Evolutionary conservation across 2,113 vertebrate species (phyloP).

Genomic region (Monopterus albus): DNA sequence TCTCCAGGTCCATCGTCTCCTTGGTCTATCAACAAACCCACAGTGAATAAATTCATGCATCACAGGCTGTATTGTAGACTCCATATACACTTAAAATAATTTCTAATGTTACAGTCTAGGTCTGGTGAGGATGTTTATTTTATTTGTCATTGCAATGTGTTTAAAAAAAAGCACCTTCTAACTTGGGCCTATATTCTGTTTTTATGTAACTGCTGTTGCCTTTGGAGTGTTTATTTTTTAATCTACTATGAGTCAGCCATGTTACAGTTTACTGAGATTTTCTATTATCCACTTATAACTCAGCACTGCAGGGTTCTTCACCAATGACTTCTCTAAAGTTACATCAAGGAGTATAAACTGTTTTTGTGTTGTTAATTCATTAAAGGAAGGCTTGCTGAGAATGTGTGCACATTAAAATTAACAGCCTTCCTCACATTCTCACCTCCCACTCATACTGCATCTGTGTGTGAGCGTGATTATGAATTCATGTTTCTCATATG

Average conservation of each 20-base stretch:
- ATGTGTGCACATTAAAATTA: slow-evolving; percentile 25
- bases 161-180: slow-evolving; percentile 15
- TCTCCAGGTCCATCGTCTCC: background rate
- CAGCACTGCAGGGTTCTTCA: slow-evolving; percentile 8
- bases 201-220: slow-evolving; percentile 47
- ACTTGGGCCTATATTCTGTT: background rate
- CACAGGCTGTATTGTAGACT: background rate
- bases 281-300: slow-evolving; percentile 32
- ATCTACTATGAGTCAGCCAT: slow-evolving; percentile 40
- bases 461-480: background rate
- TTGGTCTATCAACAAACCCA: background rate
- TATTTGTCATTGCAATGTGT: background rate
- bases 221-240: slow-evolving; percentile 22
- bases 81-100: background rate
- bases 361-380: slow-evolving; percentile 18
- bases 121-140: background rate
- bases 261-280: slow-evolving; percentile 32
- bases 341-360: slow-evolving; percentile 5
- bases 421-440: slow-evolving; percentile 24
- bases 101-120: background rate
- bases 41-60: background rate
- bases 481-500: background rate
- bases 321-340: slow-evolving; percentile 3
- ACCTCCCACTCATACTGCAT: slow-evolving; percentile 23
- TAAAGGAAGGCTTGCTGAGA: slow-evolving; percentile 8